These are phyloP conservation scores for Pomacea canaliculata DNA, from an alignment of 2,888 invertebrate species.

Conservation along the genomic window DNA sequence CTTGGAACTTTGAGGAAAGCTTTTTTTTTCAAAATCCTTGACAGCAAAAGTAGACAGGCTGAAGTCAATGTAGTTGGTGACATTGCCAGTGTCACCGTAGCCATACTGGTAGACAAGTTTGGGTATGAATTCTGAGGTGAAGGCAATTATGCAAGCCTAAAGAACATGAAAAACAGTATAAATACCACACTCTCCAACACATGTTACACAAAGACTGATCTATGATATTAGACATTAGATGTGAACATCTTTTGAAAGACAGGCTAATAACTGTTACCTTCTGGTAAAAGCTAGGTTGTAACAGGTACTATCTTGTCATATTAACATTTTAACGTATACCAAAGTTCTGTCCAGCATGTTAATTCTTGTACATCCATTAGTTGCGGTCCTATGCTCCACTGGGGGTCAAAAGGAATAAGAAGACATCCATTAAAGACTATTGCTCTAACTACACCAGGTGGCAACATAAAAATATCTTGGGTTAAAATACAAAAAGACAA, in stretches of 20 bases:
- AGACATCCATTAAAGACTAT: too few species aligned
- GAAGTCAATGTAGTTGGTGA: constrained; percentile 60
- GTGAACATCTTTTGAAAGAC: neutral
- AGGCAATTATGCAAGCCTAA: constrained; percentile 97
- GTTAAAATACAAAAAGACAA: too few species aligned
- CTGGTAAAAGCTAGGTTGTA: too few species aligned
- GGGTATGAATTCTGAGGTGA: constrained; percentile 97
- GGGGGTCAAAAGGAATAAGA: too few species aligned
- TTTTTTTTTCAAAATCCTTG: constrained; percentile 50
- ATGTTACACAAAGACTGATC: neutral
- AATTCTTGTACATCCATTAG: too few species aligned
- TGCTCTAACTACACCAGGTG: too few species aligned
- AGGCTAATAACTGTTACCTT: too few species aligned
- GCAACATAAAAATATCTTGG: too few species aligned
- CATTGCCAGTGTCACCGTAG: constrained; percentile 34
- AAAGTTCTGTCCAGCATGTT: too few species aligned
- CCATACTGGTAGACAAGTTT: constrained; percentile 88
- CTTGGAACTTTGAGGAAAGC: constrained; percentile 42
- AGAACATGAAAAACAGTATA: neutral
- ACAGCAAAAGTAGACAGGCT: constrained; percentile 62
- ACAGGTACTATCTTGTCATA: too few species aligned
- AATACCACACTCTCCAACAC: neutral
- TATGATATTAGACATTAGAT: neutral
- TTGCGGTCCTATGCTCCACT: too few species aligned
- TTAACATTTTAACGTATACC: too few species aligned